These are phyloP conservation scores for Plusia festucae DNA, from an alignment of 2,888 invertebrate genomes.

Conservation along the genomic window DNA sequence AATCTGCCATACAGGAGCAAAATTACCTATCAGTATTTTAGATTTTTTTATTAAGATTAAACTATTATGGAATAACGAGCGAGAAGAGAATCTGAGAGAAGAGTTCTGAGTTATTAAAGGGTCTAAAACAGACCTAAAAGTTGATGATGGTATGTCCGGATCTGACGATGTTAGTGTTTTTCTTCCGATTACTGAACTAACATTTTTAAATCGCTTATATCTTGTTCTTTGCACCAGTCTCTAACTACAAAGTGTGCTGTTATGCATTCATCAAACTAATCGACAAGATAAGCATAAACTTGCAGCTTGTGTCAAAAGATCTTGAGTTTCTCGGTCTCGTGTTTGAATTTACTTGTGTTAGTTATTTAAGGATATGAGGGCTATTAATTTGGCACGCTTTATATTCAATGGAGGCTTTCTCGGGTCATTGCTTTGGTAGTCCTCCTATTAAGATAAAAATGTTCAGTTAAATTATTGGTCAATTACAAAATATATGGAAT, in stretches of 20 bases:
- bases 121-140: too few species aligned
- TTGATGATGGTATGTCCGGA: too few species aligned
- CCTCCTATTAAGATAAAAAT: background rate
- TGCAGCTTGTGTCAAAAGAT: slow-evolving; percentile 44
- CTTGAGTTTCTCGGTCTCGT: slow-evolving; percentile 46
- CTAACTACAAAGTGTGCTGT: slow-evolving; percentile 61
- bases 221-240: slow-evolving; percentile 43
- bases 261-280: slow-evolving; percentile 77
- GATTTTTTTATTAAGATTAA: too few species aligned
- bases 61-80: too few species aligned
- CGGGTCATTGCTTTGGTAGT: background rate
- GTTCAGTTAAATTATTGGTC: too few species aligned
- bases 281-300: slow-evolving; percentile 76
- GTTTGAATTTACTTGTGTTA: slow-evolving; percentile 12
- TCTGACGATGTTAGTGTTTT: too few species aligned
- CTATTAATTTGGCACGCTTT: background rate
- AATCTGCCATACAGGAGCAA: too few species aligned
- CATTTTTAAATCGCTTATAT: background rate
- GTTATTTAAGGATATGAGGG: background rate
- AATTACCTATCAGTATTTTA: too few species aligned
- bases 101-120: too few species aligned
- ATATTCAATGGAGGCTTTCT: background rate
- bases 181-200: background rate
- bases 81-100: too few species aligned
- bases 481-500: too few species aligned